Evolutionary conservation across 2,797 vertebrate species (phyloP).

Genomic region (Paratrypauchen microcephalus): DNA sequence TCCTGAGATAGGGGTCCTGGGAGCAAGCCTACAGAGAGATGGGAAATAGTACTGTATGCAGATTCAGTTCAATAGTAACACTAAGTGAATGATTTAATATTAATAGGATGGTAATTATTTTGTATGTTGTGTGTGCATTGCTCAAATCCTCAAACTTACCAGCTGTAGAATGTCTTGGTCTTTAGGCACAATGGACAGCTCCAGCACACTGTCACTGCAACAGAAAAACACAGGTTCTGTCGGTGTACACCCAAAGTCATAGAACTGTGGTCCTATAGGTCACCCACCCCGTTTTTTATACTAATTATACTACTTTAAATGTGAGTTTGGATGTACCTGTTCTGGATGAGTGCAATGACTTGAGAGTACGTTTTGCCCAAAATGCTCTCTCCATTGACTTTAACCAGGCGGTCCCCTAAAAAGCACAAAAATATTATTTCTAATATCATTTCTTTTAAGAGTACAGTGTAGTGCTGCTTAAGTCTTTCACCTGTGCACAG

Average conservation of each 20-base stretch:
- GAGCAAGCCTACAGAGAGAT: conserved; percentile 83
- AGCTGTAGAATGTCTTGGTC: conserved; percentile 95
- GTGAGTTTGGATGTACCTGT: conserved; percentile 80
- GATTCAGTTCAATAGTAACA: background rate
- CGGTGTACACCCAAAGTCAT: background rate
- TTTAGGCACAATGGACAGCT: conserved; percentile 95
- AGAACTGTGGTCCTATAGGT: background rate
- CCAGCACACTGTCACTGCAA: conserved; percentile 84
- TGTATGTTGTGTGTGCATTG: background rate
- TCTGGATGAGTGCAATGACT: conserved; percentile 94
- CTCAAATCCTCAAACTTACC: conserved; percentile 84
- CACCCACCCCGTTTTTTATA: background rate
- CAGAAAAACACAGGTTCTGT: conserved; percentile 1
- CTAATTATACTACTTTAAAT: background rate
- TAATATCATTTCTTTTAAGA: too few relatives aligned
- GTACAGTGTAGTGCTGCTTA: background rate
- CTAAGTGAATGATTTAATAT: background rate
- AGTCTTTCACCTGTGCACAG: conserved; percentile 85
- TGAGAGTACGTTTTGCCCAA: conserved; percentile 96
- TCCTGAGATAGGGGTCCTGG: conserved; percentile 91
- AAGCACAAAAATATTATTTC: conserved; percentile 16
- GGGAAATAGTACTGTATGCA: background rate
- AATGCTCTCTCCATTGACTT: conserved; percentile 91
- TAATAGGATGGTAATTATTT: background rate
- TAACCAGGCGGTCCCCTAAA: conserved; percentile 92